Evolutionary conservation across 2,797 vertebrate genomes (phyloP), one percentile per base, ranked within the genome.

Genomic region (Picus viridis): DNA sequence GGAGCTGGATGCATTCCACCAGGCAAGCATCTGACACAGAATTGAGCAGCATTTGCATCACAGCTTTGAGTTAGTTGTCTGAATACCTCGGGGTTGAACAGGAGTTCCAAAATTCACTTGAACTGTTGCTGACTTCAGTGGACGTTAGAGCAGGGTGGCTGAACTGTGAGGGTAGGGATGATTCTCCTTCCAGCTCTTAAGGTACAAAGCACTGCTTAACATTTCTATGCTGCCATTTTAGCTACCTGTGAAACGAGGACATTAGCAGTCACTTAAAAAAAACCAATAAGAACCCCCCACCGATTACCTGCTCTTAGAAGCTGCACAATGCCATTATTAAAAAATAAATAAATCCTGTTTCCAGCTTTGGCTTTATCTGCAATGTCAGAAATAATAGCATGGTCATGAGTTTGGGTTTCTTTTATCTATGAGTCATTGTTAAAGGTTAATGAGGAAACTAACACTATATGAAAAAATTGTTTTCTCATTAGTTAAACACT

Each of bases 401-500:
- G 9, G 30, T 79, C 70, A 89, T 83, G 49, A 64, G 41, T 82
- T 73, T 30, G 7, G 10, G 24, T 64, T 92, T 87, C 84, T 89
- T 73, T 83, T 90, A 68, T 53, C 15, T 24, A 61, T 87, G 82
- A 89, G 77, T 92, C 62, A 72, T 94, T 32, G 23, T 53, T 89
- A 93, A 93, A 95, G 65, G 47, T 93, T 94, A 96, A 94, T 78
- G 62, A 92, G 68, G 67, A 92, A 86, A 70, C 39, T 67, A 84
- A 89, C 43, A 56, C 20, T 49, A 12, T 62, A 63, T 74, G 59
- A 87, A 89, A 91, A 84, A 54, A 51, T 79, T 87, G 64, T 65
- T 93, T 90, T 83, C 83, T 77, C 63, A 57, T 83, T 86, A 93
- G 65, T 88, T 85, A 92, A 94, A 89, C 34, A 47, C 22, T 49